Evolutionary conservation across 2,113 vertebrate genomes (phyloP), one percentile per base, ranked within the genome.

Genomic region (Aythya baeri): DNA sequence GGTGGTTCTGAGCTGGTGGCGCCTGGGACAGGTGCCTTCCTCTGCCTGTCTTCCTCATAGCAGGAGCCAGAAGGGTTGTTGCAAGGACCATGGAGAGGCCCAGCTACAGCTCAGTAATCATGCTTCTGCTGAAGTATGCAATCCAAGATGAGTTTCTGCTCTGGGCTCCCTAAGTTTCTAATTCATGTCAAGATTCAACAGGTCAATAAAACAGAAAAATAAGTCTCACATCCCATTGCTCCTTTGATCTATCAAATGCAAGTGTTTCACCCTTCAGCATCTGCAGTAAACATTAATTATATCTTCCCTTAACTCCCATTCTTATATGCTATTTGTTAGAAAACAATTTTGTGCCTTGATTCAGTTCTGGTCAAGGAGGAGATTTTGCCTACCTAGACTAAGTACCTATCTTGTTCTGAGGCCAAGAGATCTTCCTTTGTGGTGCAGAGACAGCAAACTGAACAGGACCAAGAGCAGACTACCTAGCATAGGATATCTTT

Each of bases 11-110:
- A 77, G 65, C 15, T 74, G 67, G 41, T 6, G 13, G 38, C 75
- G 20, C 11, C 49, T 43, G 13, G n/a, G 23, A 74, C 1, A 16
- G 25, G 17, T 67, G 61, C 16, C 43, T 72, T 63, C 38, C 23
- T 38, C 52, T 62, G 55, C 55, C 55, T 6, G 1, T 18, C 50
- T 36, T 73, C 43, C 34, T 77, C 0, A 0, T 0, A 1, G 36
- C 36, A 71, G 46, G 17, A 71, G 31, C 41, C 61, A 4, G 43
- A 43, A 63, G 25, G 32, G 29, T 25, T 50, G 26, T 43, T 68
- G 43, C 26, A 83, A 7, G 16, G n/a, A 36, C 5, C 36, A 29
- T 17, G 36, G 13, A 0, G 1, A 93, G 29, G 20, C n/a, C 43
- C 52, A 73, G 16, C 31, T 46, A 6, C 62, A 49, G n/a, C 36